Conservation (phyloP, 2,113 vertebrate genomes). For the Furnarius figulus region DNA sequence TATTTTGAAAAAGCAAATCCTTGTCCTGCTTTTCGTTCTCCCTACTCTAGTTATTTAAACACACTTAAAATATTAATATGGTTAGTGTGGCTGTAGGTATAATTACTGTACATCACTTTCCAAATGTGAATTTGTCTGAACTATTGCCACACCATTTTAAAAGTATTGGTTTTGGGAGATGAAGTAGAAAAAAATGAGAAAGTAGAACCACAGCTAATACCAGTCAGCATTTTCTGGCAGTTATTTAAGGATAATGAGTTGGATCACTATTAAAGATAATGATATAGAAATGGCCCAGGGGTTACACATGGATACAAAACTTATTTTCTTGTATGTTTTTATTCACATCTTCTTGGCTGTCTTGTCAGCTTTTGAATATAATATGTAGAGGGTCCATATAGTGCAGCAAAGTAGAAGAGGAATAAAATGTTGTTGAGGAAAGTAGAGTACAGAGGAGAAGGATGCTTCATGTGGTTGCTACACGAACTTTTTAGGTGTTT, state of each 20-base stretch:
- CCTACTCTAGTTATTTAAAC: neutral
- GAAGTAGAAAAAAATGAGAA: neutral
- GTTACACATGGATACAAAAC: neutral
- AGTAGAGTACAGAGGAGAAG: neutral
- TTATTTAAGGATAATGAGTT: neutral
- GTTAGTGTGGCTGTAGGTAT: neutral
- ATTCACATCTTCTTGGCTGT: neutral
- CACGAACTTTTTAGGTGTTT: neutral
- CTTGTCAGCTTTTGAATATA: neutral
- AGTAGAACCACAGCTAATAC: neutral
- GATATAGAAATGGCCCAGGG: rapidly evolving
- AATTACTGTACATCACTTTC: neutral
- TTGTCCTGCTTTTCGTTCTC: neutral
- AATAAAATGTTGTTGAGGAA: neutral
- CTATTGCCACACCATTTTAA: neutral
- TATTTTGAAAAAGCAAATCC: neutral
- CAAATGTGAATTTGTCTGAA: neutral
- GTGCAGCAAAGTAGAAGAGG: neutral
- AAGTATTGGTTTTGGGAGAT: neutral
- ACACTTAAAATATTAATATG: neutral
- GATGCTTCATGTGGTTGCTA: neutral
- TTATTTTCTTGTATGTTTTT: neutral
- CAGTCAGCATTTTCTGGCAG: neutral
- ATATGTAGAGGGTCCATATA: neutral
- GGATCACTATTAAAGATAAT: neutral